Conservation (phyloP, 2,888 invertebrate species). For the Noctua janthe region DNA sequence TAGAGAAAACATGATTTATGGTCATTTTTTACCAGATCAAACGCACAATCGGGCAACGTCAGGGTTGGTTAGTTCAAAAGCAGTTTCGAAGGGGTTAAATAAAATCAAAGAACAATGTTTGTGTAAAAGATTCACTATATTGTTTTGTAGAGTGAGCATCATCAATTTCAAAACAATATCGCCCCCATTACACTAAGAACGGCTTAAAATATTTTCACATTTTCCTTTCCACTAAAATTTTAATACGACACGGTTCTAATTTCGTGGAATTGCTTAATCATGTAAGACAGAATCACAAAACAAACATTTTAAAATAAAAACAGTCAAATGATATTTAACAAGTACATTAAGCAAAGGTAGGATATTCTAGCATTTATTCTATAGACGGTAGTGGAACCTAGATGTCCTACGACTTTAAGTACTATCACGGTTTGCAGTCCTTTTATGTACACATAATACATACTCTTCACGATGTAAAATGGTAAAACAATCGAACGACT, state of each 20-base stretch:
- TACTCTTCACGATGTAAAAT: slow-evolving; percentile 51
- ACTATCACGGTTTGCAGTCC: slow-evolving; percentile 87
- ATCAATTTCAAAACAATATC: slow-evolving; percentile 87
- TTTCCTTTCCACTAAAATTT: slow-evolving; percentile 75
- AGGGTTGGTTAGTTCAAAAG: not conserved
- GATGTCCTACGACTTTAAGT: slow-evolving; percentile 80
- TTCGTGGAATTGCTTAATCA: slow-evolving; percentile 72
- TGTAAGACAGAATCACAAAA: slow-evolving; percentile 59
- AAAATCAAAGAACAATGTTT: slow-evolving; percentile 77
- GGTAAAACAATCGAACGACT: slow-evolving; percentile 58
- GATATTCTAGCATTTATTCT: slow-evolving; percentile 78
- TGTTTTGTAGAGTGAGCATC: slow-evolving; percentile 85
- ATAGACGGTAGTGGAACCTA: slow-evolving; percentile 74
- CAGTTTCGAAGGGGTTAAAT: slow-evolving; percentile 22
- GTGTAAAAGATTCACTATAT: slow-evolving; percentile 88
- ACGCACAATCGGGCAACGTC: not conserved
- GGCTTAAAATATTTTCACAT: slow-evolving; percentile 79
- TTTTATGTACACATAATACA: slow-evolving; percentile 75
- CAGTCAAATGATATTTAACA: slow-evolving; percentile 59
- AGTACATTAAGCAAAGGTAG: slow-evolving; percentile 65
- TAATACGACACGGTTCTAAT: slow-evolving; percentile 73
- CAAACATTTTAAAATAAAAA: slow-evolving; percentile 62
- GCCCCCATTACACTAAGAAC: slow-evolving; percentile 78
- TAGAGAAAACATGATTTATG: not conserved
- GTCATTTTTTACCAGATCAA: not conserved